Base-by-base conservation (phyloP, 2,113 vertebrate species). In the Cyprinus carpio region DNA sequence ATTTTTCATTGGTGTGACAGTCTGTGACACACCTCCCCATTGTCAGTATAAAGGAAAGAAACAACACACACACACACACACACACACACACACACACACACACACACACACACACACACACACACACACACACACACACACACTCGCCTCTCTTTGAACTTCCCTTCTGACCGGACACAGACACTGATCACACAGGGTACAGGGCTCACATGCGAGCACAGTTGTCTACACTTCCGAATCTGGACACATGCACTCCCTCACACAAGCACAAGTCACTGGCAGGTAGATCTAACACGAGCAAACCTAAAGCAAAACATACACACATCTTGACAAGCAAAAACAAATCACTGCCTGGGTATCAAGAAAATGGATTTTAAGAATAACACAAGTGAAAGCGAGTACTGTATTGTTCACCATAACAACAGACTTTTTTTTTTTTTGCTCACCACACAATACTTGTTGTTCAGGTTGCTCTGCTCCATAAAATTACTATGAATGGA, bases 1-100 rank as follows among this genome's bases (percentile, higher is more conserved):
- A 88, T 88, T 88, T 78, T 86, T 88, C 87, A 88, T 67, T 86
- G 40, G 81, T 64, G 82, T 88, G 87, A 88, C 87, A 82, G 83
- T 86, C 37, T 74, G 85, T 86, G 85, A 85, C 85, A 86, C 78
- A 85, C 87, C 85, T 88, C 85, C 82, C 85, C 69, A 88, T 86
- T 88, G 87, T 88, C 81, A 86, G 81, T 62, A 27, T 81, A 72
- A 58, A 75, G 64, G 85, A 88, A 75, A 88, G 72, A 88, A 80
- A 72, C 81, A 84, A 82, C 81, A 75, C 69, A 71, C 18, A 37
- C 3, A 34, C 3, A 10, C 43, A 18, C 40, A 25, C 64, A 75
- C 78, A 77, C 67, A 84, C 2, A 77, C 46, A 62, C 49, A 82
- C 60, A 72, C 67, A 74, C 64, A 82, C 80, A 78, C 75, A 78